Base-by-base conservation (phyloP, 2,113 vertebrate genomes). In the Dissostichus mawsoni region DNA sequence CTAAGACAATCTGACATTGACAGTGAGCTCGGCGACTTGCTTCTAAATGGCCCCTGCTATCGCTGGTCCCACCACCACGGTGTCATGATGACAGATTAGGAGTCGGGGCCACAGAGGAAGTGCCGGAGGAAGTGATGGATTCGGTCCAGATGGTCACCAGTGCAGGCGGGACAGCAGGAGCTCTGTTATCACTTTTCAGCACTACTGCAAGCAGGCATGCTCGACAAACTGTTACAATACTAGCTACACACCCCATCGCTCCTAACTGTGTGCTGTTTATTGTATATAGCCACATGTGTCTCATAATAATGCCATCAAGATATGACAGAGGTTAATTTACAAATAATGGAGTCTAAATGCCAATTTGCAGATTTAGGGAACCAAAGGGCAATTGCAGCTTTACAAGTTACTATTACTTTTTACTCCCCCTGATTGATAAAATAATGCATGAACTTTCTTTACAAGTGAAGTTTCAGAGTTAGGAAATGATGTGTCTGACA, bases 141-240 rank as follows among this genome's bases (percentile, higher is more conserved):
- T 81, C 11, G 4, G 84, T 82, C 89, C 91, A 92, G 89, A 92
- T 90, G 89, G 87, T 84, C 75, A 63, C 66, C 51, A 69, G 78
- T 47, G 66, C 81, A 16, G 81, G 52, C 72, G 68, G 72, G 76
- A 78, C 84, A 76, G 85, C 82, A 41, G 83, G 87, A 82, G 85
- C 64, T 85, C 78, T 82, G 76, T 89, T 78, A 79, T 86, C 87
- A 81, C 80, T 61, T 88, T 82, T 70, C 41, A 69, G 68, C 84
- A 64, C 29, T 33, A 8, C 62, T 56, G 57, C 69, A 72, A 74
- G 77, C 59, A 81, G 18, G 51, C 69, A 25, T 29, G n/a, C 52
- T 50, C 58, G 56, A 52, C 51, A 71, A 78, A 67, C 64, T 53
- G 62, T 78, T 72, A 73, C 33, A 73, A n/a, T 53, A 62, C 66